Base-by-base conservation (phyloP, 2,113 vertebrate species). In the Actenoides hombroni region DNA sequence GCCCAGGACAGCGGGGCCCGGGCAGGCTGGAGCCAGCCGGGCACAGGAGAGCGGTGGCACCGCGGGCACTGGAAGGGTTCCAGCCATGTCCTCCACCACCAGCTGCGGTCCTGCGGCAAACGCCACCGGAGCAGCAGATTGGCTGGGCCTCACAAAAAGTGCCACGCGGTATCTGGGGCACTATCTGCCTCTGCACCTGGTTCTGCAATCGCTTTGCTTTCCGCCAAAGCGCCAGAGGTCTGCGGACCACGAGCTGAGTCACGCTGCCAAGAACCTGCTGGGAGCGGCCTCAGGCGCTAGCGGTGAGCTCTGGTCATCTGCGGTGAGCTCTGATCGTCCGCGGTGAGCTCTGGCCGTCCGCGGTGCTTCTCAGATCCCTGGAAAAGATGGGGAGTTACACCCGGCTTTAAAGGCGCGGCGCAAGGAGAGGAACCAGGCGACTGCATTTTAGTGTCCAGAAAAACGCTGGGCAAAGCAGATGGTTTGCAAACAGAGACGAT, bases 41-140 rank as follows among this genome's bases (percentile, higher is more conserved):
- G 24, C 5, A 0, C 17, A 1, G 31, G 9, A n/a, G 8, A 12
- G 40, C 19, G 7, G 5, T 3, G 6, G 63, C 5, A 19, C 3
- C 21, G 6, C 0, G 0, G 4, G 2, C 1, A 1, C 51, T 8
- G 0, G 12, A 19, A 28, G 13, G 3, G 2, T 57, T 6, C 2
- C 16, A 60, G 35, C 24, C 17, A 12, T 10, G 18, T 11, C 4
- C 51, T 23, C 23, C 31, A 7, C 26, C 10, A 4, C 2, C 5
- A n/a, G n/a, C 60, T 39, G 60, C 2, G 2, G 8, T 13, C 26
- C 4, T 1, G 2, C 56, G 39, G 61, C 68, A 39, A 15, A 3
- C 4, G 9, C 1, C 46, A 8, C 28, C 51, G n/a, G 2, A 17
- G 8, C 61, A 17, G 77, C 60, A 23, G 33, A 29, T 29, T 8